phyloP scores from a whole-genome alignment of 2,797 vertebrate species.

The Brachyalestes nurse region DNA sequence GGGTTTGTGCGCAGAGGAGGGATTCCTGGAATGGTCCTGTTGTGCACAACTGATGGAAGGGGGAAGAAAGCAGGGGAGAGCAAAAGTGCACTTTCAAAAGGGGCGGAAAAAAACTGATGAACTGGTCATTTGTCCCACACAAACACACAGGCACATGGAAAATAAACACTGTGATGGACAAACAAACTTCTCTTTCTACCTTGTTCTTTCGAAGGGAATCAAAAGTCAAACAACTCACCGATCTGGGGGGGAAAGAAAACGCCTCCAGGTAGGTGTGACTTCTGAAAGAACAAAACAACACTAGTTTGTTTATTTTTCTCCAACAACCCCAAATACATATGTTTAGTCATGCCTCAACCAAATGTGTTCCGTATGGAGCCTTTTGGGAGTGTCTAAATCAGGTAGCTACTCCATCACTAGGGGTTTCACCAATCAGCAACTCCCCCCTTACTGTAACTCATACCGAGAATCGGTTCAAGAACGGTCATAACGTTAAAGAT shows the following conservation, averaged over 20 bases:
- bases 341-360: too few species aligned
- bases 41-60: conserved; percentile 68
- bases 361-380: too few species aligned
- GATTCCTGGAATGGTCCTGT: conserved; percentile 64
- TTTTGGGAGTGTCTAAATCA: too few species aligned
- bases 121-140: not conserved
- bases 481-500: too few species aligned
- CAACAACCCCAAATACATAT: too few species aligned
- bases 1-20: conserved; percentile 57
- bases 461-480: too few species aligned
- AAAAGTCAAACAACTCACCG: conserved; percentile 39
- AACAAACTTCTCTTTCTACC: not conserved
- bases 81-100: conserved; percentile 45
- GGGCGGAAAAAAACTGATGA: not conserved
- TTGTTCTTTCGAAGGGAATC: not conserved
- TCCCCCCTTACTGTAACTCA: too few species aligned
- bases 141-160: conserved; percentile 1
- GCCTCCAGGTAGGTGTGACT: conserved; percentile 54
- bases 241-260: conserved; percentile 60
- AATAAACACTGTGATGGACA: not conserved
- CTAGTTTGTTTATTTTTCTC: not conserved
- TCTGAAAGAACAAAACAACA: conserved; percentile 65
- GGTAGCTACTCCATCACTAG: too few species aligned
- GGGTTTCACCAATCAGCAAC: too few species aligned
- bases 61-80: conserved; percentile 30